Evolutionary conservation across 2,797 vertebrate species (phyloP), one percentile per base, ranked within the genome.

Genomic region (Antennarius maculatus): DNA sequence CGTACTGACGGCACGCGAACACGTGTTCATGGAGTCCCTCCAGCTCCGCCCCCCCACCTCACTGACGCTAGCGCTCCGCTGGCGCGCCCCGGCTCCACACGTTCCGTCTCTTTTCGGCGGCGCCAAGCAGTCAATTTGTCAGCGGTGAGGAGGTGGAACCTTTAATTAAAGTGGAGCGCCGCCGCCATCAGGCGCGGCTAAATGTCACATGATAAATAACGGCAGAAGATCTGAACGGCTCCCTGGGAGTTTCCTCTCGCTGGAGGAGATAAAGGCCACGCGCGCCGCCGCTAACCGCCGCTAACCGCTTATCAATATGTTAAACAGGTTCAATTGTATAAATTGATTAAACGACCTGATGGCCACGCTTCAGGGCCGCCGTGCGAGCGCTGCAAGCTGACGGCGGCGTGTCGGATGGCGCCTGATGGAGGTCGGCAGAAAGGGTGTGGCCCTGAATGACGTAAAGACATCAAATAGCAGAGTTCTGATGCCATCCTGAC

Each of bases 161-260:
- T 91, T 92, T 93, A 92, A 94, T 93, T 94, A 92, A 93, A 92
- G 88, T 85, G 88, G 89, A 92, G 88, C 82, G 88, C 88, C 80
- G 87, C 84, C 59, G 74, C 85, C 86, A 87, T 88, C 86, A 85
- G 80, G 81, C 81, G 1, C 76, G 7, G 83, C 70, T 83, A 92
- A 93, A 92, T 93, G 91, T 91, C 90, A 89, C 86, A 70, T 86
- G 84, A 92, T 92, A 93, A 92, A 92, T 92, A 93, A 92, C 81
- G 75, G 75, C 75, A 75, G 85, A 82, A 84, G 86, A 92, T 89
- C 82, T 85, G 74, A 83, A 88, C 86, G 85, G 81, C 83, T 72
- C 74, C 81, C 79, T 70, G 46, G 65, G 86, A 87, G 79, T 87
- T 86, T 76, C 81, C 79, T 77, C 84, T 41, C 82, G 75, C 80